A percentile compares a stretch with the other conserved stretches of the same genome.
phyloP scores from a whole-genome alignment of 2,888 invertebrate genomes.

The Epinotia ramella region DNA sequence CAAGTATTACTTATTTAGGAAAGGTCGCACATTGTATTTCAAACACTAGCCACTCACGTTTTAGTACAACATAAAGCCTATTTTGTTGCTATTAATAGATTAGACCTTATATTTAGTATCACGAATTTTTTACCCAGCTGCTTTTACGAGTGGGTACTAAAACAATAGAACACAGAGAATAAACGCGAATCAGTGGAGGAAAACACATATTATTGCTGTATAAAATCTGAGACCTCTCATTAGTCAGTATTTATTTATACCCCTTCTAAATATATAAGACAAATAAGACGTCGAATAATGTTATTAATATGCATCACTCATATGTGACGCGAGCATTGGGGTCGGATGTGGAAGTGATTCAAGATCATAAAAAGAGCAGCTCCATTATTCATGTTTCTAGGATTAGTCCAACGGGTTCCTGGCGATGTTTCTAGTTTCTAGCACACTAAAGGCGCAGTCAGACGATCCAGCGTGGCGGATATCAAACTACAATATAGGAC shows the following conservation, averaged over 20 bases:
- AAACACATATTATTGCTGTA: background rate
- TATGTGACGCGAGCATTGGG: slow-evolving; percentile 1
- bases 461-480: no score
- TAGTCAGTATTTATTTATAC: background rate
- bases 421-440: background rate
- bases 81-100: background rate
- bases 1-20: background rate
- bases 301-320: slow-evolving; percentile 9
- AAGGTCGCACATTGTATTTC: background rate
- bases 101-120: background rate
- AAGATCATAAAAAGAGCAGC: background rate
- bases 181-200: background rate
- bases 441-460: background rate
- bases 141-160: no score
- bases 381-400: background rate
- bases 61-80: background rate
- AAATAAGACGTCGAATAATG: slow-evolving; percentile 9
- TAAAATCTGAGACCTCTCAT: background rate
- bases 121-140: no score
- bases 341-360: slow-evolving; percentile 11
- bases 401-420: background rate
- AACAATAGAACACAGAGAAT: background rate
- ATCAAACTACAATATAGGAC: no score
- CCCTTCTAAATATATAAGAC: slow-evolving; percentile 10
- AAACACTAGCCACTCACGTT: background rate